Evolutionary conservation across 2,888 invertebrate genomes (phyloP).

Genomic region (Abrostola triplasia): DNA sequence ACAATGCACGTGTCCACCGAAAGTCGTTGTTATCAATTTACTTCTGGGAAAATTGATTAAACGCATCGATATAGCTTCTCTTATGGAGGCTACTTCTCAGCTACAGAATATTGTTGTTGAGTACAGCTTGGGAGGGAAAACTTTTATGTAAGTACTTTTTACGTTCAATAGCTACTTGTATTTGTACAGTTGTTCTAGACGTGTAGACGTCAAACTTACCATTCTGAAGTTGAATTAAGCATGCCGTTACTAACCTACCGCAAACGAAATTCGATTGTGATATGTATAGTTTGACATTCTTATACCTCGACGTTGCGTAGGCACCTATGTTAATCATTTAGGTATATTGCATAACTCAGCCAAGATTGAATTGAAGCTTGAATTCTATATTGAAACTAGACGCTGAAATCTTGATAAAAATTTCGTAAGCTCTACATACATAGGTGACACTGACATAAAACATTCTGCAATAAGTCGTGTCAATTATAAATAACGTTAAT

Average conservation of each 20-base stretch:
- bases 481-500: constrained; percentile 4
- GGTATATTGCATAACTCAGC: background rate
- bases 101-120: constrained; percentile 92
- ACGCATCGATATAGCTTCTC: constrained; percentile 88
- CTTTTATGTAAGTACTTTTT: constrained; percentile 83
- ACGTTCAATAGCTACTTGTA: background rate
- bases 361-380: background rate
- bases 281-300: constrained; percentile 4
- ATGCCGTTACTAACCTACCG: background rate
- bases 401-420: background rate
- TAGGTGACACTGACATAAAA: constrained; percentile 10
- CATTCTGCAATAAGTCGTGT: constrained; percentile 4
- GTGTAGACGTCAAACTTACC: background rate
- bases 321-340: background rate
- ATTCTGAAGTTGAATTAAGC: background rate
- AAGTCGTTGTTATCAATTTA: constrained; percentile 90
- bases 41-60: constrained; percentile 89
- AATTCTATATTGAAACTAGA: background rate
- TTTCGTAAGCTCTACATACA: constrained; percentile 13
- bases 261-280: background rate
- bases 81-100: constrained; percentile 88
- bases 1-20: constrained; percentile 90
- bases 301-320: background rate
- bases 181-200: background rate
- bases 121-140: constrained; percentile 89